A percentile compares a stretch with the other conserved stretches of the same genome.
These are phyloP conservation scores for Vipera ursinii DNA, from an alignment of 2,797 vertebrate species.

Conservation along the genomic window DNA sequence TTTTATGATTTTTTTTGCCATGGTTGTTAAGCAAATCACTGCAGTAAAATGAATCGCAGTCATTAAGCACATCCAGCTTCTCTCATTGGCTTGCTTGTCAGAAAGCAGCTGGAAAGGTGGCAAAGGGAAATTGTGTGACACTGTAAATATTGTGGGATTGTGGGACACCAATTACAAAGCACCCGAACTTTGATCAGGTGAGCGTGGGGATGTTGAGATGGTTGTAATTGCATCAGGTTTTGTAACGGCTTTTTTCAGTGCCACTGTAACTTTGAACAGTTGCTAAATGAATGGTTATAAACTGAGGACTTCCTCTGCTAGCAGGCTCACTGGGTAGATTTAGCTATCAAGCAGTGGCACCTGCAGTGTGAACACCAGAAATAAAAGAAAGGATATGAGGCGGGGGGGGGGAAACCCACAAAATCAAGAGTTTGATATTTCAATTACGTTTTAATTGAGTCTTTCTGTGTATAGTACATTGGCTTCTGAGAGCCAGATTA, in stretches of 20 bases:
- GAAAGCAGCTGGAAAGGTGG: background rate
- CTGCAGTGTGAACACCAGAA: background rate
- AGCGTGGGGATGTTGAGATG: background rate
- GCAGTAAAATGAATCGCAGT: background rate
- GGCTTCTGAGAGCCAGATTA: constrained; percentile 41
- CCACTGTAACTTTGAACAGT: background rate
- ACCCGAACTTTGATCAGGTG: too few relatives aligned
- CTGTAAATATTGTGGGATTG: too few relatives aligned
- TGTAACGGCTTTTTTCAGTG: background rate
- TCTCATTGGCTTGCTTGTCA: background rate
- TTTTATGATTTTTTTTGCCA: background rate
- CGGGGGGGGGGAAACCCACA: background rate
- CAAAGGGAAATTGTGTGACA: too few relatives aligned
- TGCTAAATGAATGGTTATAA: background rate
- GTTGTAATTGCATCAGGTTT: background rate
- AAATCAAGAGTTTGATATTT: constrained; percentile 12
- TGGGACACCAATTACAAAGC: too few relatives aligned
- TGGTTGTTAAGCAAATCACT: background rate
- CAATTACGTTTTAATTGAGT: constrained; percentile 63
- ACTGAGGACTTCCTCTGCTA: background rate
- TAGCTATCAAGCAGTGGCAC: background rate
- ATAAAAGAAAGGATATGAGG: background rate
- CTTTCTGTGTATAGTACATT: constrained; percentile 49
- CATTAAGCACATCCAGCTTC: background rate
- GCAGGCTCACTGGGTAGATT: background rate